phyloP scores from a whole-genome alignment of 1,140 invertebrate species.

The Fopius arisanus region DNA sequence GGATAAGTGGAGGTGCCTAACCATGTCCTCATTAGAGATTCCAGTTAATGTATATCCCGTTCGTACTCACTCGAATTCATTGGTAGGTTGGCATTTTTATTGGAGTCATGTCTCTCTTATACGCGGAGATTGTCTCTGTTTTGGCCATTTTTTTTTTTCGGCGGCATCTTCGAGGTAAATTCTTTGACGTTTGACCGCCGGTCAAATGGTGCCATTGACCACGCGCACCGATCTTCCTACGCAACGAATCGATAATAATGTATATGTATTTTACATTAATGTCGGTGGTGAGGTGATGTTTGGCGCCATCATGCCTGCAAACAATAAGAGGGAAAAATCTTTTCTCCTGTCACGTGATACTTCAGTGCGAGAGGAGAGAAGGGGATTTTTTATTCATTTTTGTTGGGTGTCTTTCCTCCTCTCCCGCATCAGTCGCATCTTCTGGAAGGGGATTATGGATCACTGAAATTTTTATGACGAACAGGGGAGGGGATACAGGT shows the following conservation, averaged over 20 bases:
- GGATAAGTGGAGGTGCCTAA: slow-evolving; percentile 55
- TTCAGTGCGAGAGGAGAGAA: background rate
- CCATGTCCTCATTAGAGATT: slow-evolving; percentile 68
- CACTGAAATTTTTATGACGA: background rate
- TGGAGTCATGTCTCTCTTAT: background rate
- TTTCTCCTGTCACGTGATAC: background rate
- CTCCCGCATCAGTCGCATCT: background rate
- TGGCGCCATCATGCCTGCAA: slow-evolving; percentile 24
- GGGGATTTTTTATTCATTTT: background rate
- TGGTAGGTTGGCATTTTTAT: background rate
- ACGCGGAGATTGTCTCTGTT: background rate
- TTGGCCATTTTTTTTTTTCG: slow-evolving; percentile 34
- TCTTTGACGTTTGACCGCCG: background rate
- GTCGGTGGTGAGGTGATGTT: slow-evolving; percentile 8
- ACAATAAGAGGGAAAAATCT: slow-evolving; percentile 4
- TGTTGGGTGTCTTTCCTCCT: background rate
- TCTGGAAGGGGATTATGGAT: background rate
- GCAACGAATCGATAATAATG: slow-evolving; percentile 27
- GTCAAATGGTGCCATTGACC: slow-evolving; percentile 4
- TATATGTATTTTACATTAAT: slow-evolving; percentile 21
- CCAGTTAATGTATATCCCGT: slow-evolving; percentile 49
- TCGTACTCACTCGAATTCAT: slow-evolving; percentile 51
- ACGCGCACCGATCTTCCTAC: slow-evolving; percentile 30
- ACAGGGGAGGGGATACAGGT: background rate
- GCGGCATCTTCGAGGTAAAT: background rate